A percentile compares a stretch with the other conserved stretches of the same genome.
phyloP scores from a whole-genome alignment of 2,888 invertebrate species.

The Drosophila infuscata region DNA sequence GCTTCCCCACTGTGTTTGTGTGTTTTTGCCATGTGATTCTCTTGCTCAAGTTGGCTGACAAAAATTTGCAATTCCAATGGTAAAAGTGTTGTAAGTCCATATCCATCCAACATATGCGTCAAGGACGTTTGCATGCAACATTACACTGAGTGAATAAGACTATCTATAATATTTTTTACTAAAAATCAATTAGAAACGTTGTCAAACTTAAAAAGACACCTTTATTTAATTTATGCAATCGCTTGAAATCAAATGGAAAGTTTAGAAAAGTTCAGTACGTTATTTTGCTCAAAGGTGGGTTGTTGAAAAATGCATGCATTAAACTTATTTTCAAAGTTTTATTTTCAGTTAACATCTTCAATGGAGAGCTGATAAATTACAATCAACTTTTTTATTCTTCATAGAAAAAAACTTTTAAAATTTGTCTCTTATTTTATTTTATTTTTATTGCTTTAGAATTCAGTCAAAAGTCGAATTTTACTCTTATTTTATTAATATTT shows the following conservation, averaged over 20 bases:
- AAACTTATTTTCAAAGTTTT: neutral
- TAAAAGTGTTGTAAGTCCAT: constrained; percentile 67
- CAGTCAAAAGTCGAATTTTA: too few relatives aligned
- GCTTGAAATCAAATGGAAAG: neutral
- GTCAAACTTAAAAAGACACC: neutral
- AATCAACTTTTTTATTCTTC: neutral
- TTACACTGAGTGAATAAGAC: constrained; percentile 12
- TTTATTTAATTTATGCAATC: neutral
- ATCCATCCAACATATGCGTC: constrained; percentile 29
- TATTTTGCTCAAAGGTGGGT: neutral
- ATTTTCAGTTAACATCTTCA: neutral
- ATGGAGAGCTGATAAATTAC: neutral
- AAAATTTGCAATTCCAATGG: constrained; percentile 74
- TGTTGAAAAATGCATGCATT: neutral
- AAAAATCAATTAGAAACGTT: neutral
- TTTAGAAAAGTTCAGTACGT: neutral
- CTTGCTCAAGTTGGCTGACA: constrained; percentile 42
- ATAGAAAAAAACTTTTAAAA: neutral
- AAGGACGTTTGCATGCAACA: constrained; percentile 19
- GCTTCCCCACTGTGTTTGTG: constrained; percentile 13
- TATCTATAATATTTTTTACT: too few relatives aligned
- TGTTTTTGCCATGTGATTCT: constrained; percentile 42
- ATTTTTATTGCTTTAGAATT: too few relatives aligned
- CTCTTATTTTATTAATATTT: too few relatives aligned
- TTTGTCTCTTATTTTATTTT: too few relatives aligned